These are phyloP conservation scores for Atta texana DNA, from an alignment of 1,140 invertebrate genomes.

Conservation along the genomic window DNA sequence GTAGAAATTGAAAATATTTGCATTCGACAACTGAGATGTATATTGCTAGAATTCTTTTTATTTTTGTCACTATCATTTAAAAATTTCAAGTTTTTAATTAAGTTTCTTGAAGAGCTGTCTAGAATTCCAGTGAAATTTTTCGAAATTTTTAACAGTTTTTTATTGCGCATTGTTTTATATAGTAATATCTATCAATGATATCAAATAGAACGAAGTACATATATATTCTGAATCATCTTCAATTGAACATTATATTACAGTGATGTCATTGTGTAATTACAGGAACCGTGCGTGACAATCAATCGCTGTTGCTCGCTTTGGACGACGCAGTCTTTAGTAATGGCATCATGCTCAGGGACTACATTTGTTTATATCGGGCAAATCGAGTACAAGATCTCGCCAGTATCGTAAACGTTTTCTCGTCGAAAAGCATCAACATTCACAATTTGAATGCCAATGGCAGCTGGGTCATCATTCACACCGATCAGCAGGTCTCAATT, in stretches of 20 bases:
- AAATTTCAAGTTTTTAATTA: not conserved
- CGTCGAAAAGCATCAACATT: conserved; percentile 71
- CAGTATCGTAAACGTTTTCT: conserved; percentile 77
- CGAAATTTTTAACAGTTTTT: not conserved
- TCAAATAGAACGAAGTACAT: not conserved
- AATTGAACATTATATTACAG: not conserved
- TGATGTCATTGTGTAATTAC: conserved; percentile 13
- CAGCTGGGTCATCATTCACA: conserved; percentile 82
- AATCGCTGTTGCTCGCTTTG: conserved; percentile 80
- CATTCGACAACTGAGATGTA: not conserved
- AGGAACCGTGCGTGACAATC: conserved; percentile 83
- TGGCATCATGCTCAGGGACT: conserved; percentile 79
- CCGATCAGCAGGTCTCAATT: conserved; percentile 72
- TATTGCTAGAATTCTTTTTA: not conserved
- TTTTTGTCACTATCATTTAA: not conserved
- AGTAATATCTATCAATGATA: not conserved
- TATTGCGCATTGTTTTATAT: not conserved
- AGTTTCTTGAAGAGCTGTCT: not conserved
- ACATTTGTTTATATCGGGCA: conserved; percentile 80
- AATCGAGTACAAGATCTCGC: conserved; percentile 76
- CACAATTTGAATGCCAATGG: conserved; percentile 76
- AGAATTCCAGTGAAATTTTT: not conserved
- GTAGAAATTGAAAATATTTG: not conserved
- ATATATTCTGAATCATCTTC: not conserved
- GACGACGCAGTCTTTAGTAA: conserved; percentile 80